These are phyloP conservation scores for Xylocopa sonorina DNA, from an alignment of 1,140 invertebrate genomes.

Conservation along the genomic window DNA sequence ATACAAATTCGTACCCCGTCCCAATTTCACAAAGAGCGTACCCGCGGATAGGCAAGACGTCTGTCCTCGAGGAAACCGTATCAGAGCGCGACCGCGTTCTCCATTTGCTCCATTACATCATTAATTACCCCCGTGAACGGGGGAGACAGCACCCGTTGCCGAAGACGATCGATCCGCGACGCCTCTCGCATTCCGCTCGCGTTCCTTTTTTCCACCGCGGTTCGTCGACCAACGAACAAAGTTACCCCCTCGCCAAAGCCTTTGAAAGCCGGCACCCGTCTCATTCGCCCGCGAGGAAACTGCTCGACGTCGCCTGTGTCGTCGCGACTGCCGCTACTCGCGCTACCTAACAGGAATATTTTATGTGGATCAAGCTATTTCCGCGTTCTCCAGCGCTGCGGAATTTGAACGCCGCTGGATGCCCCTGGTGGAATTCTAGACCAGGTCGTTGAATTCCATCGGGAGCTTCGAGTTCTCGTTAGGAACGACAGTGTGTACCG, in stretches of 20 bases:
- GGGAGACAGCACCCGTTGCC: no score
- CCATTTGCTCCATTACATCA: background rate
- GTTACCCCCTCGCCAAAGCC: no score
- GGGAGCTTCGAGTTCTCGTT: slow-evolving; percentile 7
- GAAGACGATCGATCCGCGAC: no score
- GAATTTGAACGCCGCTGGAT: background rate
- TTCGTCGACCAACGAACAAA: slow-evolving; percentile 4
- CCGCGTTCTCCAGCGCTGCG: background rate
- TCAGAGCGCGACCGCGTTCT: background rate
- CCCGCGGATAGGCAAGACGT: no score
- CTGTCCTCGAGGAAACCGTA: no score
- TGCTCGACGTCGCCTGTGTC: background rate
- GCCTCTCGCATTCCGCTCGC: background rate
- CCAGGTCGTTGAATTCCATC: slow-evolving; percentile 18
- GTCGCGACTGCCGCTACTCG: background rate
- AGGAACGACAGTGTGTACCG: background rate
- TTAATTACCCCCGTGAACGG: slow-evolving; percentile 15
- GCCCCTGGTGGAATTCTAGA: background rate
- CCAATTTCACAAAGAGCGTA: no score
- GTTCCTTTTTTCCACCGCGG: background rate
- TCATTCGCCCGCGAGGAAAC: background rate
- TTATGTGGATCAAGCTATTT: background rate
- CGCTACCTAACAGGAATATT: slow-evolving; percentile 1
- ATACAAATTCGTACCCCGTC: no score
- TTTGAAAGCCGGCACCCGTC: background rate